phyloP scores from a whole-genome alignment of 2,888 invertebrate species.

The Laothoe populi region DNA sequence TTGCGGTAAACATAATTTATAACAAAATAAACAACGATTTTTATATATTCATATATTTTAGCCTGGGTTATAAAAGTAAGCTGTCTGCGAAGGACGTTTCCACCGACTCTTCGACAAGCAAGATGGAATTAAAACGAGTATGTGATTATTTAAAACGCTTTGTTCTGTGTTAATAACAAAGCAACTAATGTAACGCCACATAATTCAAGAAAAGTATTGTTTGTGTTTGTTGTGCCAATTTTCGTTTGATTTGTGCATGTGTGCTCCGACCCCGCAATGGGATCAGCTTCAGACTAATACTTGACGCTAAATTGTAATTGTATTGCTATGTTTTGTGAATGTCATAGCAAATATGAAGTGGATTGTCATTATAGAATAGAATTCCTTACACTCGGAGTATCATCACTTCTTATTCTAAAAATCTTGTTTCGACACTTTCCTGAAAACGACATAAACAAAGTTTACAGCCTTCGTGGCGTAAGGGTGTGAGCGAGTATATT shows the following conservation, averaged over 20 bases:
- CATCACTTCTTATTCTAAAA: no score
- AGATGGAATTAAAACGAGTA: slow-evolving; percentile 9
- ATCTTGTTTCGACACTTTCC: no score
- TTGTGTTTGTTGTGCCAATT: slow-evolving; percentile 5
- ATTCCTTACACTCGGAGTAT: no score
- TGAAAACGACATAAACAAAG: no score
- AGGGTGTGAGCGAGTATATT: no score
- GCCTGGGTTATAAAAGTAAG: slow-evolving; percentile 20
- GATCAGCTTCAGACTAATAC: slow-evolving; percentile 14
- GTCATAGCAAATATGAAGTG: background rate
- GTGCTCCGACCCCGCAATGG: background rate
- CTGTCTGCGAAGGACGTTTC: slow-evolving; percentile 16
- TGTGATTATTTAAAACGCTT: slow-evolving; percentile 1
- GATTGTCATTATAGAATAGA: no score
- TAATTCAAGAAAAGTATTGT: background rate
- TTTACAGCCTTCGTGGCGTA: no score
- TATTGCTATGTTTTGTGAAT: slow-evolving; percentile 5
- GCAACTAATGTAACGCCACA: background rate
- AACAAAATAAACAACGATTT: background rate
- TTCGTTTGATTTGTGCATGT: slow-evolving; percentile 5
- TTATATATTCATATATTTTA: slow-evolving; percentile 19
- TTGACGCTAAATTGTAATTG: background rate
- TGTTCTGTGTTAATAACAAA: slow-evolving; percentile 18
- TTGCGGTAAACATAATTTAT: slow-evolving; percentile 1
- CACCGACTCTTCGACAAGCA: slow-evolving; percentile 2